These are phyloP conservation scores for Hycleus cichorii DNA, from an alignment of 1,140 invertebrate species.

Conservation along the genomic window DNA sequence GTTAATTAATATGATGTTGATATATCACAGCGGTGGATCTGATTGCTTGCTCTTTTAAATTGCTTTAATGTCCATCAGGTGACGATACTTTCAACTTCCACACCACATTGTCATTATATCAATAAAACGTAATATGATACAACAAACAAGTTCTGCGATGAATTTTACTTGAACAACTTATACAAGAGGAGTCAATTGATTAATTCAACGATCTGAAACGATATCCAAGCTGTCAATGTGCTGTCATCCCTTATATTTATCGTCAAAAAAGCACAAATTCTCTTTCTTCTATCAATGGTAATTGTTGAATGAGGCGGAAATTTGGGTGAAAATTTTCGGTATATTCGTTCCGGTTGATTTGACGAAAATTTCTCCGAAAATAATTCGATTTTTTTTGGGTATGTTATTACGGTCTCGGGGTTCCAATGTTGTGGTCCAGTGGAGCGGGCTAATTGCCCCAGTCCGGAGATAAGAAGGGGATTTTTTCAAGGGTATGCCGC, in stretches of 20 bases:
- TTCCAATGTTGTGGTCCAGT: background rate
- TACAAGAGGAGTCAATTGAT: background rate
- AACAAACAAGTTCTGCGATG: conserved; percentile 6
- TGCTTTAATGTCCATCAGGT: conserved; percentile 10
- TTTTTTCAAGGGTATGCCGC: conserved; percentile 11
- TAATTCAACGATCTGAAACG: too few species aligned
- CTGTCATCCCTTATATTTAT: too few species aligned
- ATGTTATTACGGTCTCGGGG: background rate
- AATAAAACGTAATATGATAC: conserved; percentile 18
- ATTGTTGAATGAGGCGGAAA: background rate
- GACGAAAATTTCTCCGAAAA: background rate
- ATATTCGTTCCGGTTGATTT: background rate
- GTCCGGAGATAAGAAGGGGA: conserved; percentile 6
- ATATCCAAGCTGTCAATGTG: too few species aligned
- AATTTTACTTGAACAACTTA: background rate
- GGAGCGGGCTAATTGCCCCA: conserved; percentile 17
- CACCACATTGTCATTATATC: conserved; percentile 22
- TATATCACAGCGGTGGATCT: conserved; percentile 14
- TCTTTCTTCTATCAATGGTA: background rate
- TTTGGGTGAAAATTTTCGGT: too few species aligned
- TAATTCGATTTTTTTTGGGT: background rate
- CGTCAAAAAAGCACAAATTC: background rate
- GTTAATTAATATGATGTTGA: conserved; percentile 25
- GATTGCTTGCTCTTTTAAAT: conserved; percentile 6
- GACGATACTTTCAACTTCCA: conserved; percentile 13